Base-by-base conservation (phyloP, 1,140 invertebrate genomes). In the Tetramorium alpestre region DNA sequence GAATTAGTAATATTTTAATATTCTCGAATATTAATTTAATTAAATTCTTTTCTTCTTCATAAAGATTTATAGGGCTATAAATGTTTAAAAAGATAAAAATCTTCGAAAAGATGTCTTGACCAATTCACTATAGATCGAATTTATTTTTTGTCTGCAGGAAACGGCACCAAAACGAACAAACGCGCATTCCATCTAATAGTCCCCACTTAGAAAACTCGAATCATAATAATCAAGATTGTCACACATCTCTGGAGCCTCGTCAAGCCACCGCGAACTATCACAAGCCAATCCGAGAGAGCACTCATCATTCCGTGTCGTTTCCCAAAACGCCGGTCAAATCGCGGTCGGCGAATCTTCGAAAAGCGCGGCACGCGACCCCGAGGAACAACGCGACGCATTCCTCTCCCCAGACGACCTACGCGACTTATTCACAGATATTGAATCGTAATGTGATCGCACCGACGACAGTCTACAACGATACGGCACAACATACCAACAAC, bases 91-190 rank as follows among this genome's bases (percentile, higher is more conserved):
- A 60, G 11, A 60, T 16, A 58, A 58, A 58, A 58, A 25, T 25
- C 13, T 3, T 25, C 2, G 7, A 49, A 49, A 69, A 10, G 6
- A 49, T 28, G 2, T 51, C 13, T 49, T 28, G 22, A 3, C 4
- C 16, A 18, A 33, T 11, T 64, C 10, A 3, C n/a, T 41, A 22
- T n/a, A 51, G 4, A 65, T 16, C 0, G n/a, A 11, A 28, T 38
- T 3, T 47, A 47, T 44, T 58, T 16, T 58, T 38, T 18, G 11
- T 25, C 16, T 25, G 5, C 84, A 95, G 94, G 91, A 95, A 95
- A 95, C 94, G 94, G 85, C 92, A 93, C 80, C 94, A 94, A 86
- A 92, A 93, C 49, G 94, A 94, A 41, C 93, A 93, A 62, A 76
- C 90, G n/a, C 93, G 93, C 84, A 91, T 92, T 90, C 91, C 93